These are phyloP conservation scores for Caenorhabditis brenneri DNA, from an alignment of 1,140 invertebrate genomes.

Conservation along the genomic window DNA sequence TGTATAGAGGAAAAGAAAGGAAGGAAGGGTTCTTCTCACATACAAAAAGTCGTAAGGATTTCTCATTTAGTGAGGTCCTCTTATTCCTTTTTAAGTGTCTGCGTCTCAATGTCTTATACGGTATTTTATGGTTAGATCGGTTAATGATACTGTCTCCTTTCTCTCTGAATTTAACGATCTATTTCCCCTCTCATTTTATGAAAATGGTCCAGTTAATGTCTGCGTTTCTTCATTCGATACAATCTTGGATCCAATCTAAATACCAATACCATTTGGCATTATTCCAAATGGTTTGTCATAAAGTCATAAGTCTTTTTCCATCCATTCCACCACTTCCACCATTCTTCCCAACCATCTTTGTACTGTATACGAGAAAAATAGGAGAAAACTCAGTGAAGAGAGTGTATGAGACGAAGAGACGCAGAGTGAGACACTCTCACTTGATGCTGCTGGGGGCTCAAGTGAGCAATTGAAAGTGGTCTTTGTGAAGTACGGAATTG, in stretches of 20 bases:
- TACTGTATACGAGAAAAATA: not conserved
- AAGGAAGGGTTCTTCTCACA: not conserved
- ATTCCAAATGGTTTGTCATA: conserved; percentile 12
- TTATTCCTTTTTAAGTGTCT: not conserved
- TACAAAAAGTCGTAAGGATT: conserved; percentile 3
- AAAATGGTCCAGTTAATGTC: conserved; percentile 25
- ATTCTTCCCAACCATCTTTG: not conserved
- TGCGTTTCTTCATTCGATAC: not conserved
- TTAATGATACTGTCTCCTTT: not conserved
- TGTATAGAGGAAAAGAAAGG: not conserved
- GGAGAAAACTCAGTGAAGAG: not conserved
- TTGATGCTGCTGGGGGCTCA: conserved; percentile 20
- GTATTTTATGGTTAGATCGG: not conserved
- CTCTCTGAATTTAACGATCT: not conserved
- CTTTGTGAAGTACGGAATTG: conserved; percentile 2
- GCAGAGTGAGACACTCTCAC: not conserved
- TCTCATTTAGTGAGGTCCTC: not conserved
- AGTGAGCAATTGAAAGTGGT: conserved; percentile 31
- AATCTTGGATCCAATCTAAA: not conserved
- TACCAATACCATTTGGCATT: conserved; percentile 12
- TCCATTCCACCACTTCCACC: not conserved
- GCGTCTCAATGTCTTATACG: not conserved
- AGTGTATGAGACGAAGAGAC: not conserved
- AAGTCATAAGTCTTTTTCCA: not conserved
- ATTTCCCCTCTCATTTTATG: not conserved